A percentile compares a stretch with the other conserved stretches of the same genome.
Evolutionary conservation across 2,113 vertebrate species (phyloP).

Genomic region (Chaetodon auriga): DNA sequence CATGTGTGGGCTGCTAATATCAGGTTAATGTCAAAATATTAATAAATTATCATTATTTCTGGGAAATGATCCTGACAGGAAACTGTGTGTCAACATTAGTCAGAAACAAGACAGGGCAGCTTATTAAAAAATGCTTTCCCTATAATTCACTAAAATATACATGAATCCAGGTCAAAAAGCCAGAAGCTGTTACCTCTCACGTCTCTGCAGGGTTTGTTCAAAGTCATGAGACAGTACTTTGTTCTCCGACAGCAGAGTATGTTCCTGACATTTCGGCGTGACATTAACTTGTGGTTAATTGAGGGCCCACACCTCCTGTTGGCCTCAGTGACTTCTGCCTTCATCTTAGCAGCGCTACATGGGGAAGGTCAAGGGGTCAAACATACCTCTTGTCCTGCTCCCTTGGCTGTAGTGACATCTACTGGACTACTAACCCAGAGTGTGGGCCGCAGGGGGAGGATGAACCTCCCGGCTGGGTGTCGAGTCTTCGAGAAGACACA

Average conservation of each 20-base stretch:
- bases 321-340: constrained; percentile 50
- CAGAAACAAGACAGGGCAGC: neutral
- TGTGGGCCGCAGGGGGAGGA: neutral
- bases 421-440: constrained; percentile 76
- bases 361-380: constrained; percentile 73
- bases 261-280: constrained; percentile 61
- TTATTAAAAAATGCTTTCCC: neutral
- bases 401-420: constrained; percentile 85
- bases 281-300: constrained; percentile 61
- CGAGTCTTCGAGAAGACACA: constrained; percentile 16
- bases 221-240: constrained; percentile 59
- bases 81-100: neutral
- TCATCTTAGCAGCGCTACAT: constrained; percentile 21
- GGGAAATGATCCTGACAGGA: neutral
- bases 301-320: constrained; percentile 50
- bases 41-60: neutral
- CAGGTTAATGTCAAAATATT: constrained; percentile 4
- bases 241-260: constrained; percentile 43
- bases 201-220: constrained; percentile 36
- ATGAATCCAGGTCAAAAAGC: constrained; percentile 14
- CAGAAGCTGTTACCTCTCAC: neutral
- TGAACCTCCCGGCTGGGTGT: constrained; percentile 1
- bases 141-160: neutral
- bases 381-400: constrained; percentile 51
- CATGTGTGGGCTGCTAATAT: neutral